phyloP scores from a whole-genome alignment of 2,113 vertebrate genomes.

The Nematolebias whitei region DNA sequence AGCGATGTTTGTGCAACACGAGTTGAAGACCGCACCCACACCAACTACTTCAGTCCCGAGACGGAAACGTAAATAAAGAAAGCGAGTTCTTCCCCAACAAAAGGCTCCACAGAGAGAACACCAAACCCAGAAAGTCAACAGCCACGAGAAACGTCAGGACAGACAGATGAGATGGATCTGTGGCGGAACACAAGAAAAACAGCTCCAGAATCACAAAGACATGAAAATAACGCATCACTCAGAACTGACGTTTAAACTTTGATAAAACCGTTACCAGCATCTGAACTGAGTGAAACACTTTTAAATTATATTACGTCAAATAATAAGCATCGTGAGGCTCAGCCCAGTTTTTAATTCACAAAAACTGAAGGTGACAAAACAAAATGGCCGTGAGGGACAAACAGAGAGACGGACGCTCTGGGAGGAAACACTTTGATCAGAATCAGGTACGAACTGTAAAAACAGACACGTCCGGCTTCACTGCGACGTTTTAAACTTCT shows the following conservation, averaged over 20 bases:
- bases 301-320: too few species aligned
- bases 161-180: conserved; percentile 27
- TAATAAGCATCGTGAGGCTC: too few species aligned
- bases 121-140: conserved; percentile 51
- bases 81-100: neutral
- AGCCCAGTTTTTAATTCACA: neutral
- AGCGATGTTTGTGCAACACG: too few species aligned
- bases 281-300: conserved; percentile 40
- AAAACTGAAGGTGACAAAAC: neutral
- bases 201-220: neutral
- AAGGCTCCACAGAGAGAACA: conserved; percentile 7
- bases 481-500: too few species aligned
- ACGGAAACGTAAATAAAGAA: conserved; percentile 32
- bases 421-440: too few species aligned
- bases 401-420: neutral
- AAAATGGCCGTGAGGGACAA: conserved; percentile 7
- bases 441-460: too few species aligned
- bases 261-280: conserved; percentile 8
- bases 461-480: too few species aligned
- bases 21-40: neutral
- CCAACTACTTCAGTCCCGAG: conserved; percentile 14
- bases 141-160: neutral
- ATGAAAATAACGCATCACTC: conserved; percentile 22
- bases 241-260: conserved; percentile 27
- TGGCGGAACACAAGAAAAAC: neutral